Evolutionary conservation across 2,797 vertebrate genomes (phyloP), one percentile per base, ranked within the genome.

Genomic region (Micropoecilia bifurca): DNA sequence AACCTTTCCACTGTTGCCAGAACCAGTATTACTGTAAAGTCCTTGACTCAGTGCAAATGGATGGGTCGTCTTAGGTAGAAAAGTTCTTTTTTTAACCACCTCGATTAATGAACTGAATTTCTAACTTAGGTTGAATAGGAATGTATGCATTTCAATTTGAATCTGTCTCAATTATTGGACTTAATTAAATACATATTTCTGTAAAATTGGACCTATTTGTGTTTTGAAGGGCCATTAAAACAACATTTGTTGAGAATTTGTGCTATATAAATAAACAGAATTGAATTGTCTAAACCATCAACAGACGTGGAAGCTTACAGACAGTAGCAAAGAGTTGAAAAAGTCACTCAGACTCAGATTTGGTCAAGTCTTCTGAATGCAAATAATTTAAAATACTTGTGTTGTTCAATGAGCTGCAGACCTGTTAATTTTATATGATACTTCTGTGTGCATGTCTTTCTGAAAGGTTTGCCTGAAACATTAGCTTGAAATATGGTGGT

Each of bases 231-330:
- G 55, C 48, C 12, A 16, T 33, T 33, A 18, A 63, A 36, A 63
- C 4, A 33, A 61, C 28, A 63, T 63, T 36, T 63, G 30, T 36
- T 63, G 59, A 33, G 59, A 63, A 63, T 63, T 18, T 36, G 16
- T 20, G 30, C n/a, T 33, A 18, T 36, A 63, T 33, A 63, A 36
- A 63, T 63, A 30, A 36, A 18, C 33, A 6, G 16, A 33, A 8
- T 12, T 18, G 14, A 61, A 84, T 55, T 81, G 79, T 77, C 69
- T 85, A 80, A 89, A 83, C 69, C 78, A 55, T 71, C 33, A 12
- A 41, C 33, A 73, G 48, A 8, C 33, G 61, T 68, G 47, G 41
- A 71, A 81, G 78, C 69, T 80, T 59, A 50, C 61, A 77, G 57
- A 72, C 53, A n/a, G 28, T 30, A 68, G 76, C 74, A 83, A 77